Percentiles rank a stretch among this genome's conserved stretches.
phyloP scores from a whole-genome alignment of 2,888 invertebrate genomes.

The Phytoseiulus persimilis region DNA sequence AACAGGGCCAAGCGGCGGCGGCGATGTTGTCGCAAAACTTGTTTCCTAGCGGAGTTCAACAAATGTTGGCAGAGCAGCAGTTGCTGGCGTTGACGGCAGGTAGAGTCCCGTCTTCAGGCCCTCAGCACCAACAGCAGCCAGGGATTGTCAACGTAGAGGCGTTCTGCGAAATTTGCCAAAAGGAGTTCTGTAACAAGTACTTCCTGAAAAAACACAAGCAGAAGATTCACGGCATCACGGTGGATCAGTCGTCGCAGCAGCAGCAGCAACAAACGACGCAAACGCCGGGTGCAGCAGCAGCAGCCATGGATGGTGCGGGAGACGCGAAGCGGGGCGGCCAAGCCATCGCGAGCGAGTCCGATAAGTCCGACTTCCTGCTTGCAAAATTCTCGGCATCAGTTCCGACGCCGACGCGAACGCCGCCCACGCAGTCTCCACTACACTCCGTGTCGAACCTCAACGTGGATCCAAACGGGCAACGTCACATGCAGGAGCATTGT shows the following conservation, averaged over 20 bases:
- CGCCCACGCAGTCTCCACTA: slow-evolving; percentile 32
- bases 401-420: slow-evolving; percentile 32
- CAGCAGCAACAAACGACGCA: slow-evolving; percentile 42
- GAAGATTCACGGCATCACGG: slow-evolving; percentile 73
- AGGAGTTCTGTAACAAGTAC: slow-evolving; percentile 86
- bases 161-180: slow-evolving; percentile 86
- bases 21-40: neutral
- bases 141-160: slow-evolving; percentile 59
- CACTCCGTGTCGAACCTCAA: neutral
- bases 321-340: slow-evolving; percentile 40
- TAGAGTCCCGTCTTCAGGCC: slow-evolving; percentile 40
- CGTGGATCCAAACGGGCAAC: neutral
- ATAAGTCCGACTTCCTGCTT: slow-evolving; percentile 39
- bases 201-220: slow-evolving; percentile 83
- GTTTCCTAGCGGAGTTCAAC: slow-evolving; percentile 28
- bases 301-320: slow-evolving; percentile 32
- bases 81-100: slow-evolving; percentile 38
- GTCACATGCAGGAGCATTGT: neutral
- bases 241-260: slow-evolving; percentile 47
- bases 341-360: slow-evolving; percentile 35
- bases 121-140: slow-evolving; percentile 42
- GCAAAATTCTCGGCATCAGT: slow-evolving; percentile 38
- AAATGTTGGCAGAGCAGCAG: slow-evolving; percentile 39
- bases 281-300: slow-evolving; percentile 35
- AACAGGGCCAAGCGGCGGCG: neutral